These are phyloP conservation scores for Aspiorhynchus laticeps DNA, from an alignment of 2,113 vertebrate species.

Conservation along the genomic window DNA sequence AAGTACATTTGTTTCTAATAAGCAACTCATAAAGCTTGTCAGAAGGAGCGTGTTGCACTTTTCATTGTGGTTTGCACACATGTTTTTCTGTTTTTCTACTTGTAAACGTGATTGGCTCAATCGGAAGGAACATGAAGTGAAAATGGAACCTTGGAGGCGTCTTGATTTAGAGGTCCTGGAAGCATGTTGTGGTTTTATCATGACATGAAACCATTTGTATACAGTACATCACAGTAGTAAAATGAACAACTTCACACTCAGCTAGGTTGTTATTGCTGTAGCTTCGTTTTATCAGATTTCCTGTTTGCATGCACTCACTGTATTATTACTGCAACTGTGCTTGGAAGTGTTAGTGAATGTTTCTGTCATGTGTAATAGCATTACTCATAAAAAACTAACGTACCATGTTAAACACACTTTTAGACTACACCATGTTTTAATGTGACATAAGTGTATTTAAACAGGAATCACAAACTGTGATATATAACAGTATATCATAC, in stretches of 20 bases:
- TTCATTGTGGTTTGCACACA: conserved; percentile 47
- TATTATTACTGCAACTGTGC: neutral
- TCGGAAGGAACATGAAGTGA: conserved; percentile 33
- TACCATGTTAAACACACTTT: neutral
- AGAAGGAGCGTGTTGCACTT: conserved; percentile 16
- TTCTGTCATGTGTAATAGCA: neutral
- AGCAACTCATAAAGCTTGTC: conserved; percentile 43
- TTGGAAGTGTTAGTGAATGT: neutral
- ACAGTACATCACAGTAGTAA: conserved; percentile 18
- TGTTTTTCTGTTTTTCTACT: conserved; percentile 60
- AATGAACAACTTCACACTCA: conserved; percentile 24
- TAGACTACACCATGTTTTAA: neutral
- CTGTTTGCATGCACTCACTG: neutral
- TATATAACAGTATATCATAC: neutral
- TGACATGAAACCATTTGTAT: neutral
- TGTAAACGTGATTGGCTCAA: conserved; percentile 52
- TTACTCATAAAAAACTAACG: neutral
- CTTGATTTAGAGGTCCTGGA: conserved; percentile 45
- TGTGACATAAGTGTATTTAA: neutral
- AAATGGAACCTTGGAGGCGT: conserved; percentile 30
- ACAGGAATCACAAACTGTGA: neutral
- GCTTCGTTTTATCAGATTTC: neutral
- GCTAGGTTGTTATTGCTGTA: conserved; percentile 27
- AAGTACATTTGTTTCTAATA: conserved; percentile 51
- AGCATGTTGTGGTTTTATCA: conserved; percentile 6